A percentile compares a stretch with the other conserved stretches of the same genome.
Evolutionary conservation across 2,797 vertebrate genomes (phyloP).

Genomic region (Sebastes iracundus): DNA sequence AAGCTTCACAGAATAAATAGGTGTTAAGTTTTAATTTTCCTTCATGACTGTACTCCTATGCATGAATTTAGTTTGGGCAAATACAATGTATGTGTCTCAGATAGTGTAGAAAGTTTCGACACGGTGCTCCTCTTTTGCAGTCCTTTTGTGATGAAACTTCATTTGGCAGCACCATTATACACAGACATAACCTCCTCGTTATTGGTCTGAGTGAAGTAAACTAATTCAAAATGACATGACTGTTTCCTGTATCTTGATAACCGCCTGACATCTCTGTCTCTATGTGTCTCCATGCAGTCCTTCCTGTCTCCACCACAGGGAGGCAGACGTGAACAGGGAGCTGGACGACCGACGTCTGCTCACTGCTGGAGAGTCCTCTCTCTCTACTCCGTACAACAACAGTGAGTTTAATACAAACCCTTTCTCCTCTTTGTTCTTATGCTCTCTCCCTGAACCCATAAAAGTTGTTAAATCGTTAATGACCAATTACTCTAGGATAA

Average conservation of each 20-base stretch:
- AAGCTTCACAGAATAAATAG: no score
- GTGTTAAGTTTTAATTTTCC: no score
- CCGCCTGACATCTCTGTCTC: not conserved
- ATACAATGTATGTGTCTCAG: not conserved
- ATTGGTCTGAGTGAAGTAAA: not conserved
- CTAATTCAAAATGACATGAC: not conserved
- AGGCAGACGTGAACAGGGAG: constrained; percentile 27
- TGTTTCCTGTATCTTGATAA: not conserved
- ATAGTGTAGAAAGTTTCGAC: not conserved
- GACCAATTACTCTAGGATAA: not conserved
- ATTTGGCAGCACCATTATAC: not conserved
- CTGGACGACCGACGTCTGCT: constrained; percentile 5
- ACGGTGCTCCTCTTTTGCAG: no score
- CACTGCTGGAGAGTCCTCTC: constrained; percentile 11
- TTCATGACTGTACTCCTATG: no score
- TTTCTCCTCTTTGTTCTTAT: not conserved
- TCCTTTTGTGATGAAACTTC: not conserved
- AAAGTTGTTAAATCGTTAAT: not conserved
- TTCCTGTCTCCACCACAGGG: constrained; percentile 58
- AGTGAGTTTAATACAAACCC: constrained; percentile 52
- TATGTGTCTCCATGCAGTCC: constrained; percentile 41
- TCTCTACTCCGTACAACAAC: constrained; percentile 33
- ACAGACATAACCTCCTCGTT: not conserved
- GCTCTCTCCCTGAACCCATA: not conserved
- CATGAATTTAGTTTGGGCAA: no score